Conservation (phyloP, 53 echinoderm and acorn worm species). For the Holothuria scabra region DNA sequence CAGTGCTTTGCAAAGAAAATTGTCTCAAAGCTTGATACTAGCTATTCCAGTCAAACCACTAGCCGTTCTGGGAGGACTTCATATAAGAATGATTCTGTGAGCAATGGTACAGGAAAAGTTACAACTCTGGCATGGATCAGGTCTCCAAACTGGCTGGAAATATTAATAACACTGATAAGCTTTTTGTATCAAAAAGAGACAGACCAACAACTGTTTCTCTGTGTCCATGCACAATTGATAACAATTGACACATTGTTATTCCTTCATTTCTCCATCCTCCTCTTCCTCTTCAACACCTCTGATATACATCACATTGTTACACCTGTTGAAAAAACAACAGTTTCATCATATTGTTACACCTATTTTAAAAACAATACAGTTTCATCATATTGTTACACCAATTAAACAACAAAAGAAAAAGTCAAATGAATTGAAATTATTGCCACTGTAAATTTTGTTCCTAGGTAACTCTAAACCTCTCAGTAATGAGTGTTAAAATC, state of each 20-base stretch:
- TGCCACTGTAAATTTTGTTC: too few species aligned
- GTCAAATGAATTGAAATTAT: too few species aligned
- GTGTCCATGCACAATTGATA: not conserved
- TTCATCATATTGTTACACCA: too few species aligned
- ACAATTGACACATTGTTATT: constrained; percentile 57
- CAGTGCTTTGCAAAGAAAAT: too few species aligned
- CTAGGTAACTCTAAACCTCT: too few species aligned
- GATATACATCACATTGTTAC: constrained; percentile 98
- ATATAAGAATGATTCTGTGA: too few species aligned
- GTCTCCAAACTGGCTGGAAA: not conserved
- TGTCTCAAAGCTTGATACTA: not conserved
- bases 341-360: too few species aligned
- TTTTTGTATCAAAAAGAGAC: not conserved
- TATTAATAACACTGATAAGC: not conserved
- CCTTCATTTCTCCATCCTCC: constrained; percentile 99
- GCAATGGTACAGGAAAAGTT: too few species aligned
- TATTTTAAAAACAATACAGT: too few species aligned
- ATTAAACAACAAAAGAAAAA: too few species aligned
- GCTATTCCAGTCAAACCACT: not conserved
- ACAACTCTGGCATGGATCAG: too few species aligned
- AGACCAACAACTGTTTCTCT: not conserved
- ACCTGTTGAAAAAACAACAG: constrained; percentile 45
- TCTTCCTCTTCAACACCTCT: constrained; percentile 98
- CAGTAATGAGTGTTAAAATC: too few species aligned
- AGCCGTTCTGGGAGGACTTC: not conserved